Conservation (phyloP, 1,140 invertebrate genomes). For the Galendromus occidentalis region DNA sequence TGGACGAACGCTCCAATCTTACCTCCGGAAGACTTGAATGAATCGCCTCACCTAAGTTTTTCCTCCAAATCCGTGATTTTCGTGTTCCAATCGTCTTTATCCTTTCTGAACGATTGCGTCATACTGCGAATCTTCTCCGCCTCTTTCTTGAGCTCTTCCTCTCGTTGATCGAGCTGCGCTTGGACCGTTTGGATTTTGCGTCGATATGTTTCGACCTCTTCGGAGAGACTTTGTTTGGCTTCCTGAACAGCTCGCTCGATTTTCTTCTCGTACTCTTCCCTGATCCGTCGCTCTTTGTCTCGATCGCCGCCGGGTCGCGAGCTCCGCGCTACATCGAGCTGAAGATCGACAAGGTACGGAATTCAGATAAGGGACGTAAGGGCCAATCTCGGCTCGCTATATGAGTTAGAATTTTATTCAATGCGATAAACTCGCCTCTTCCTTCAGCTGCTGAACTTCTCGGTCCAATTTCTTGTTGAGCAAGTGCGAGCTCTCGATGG, state of each 20-base stretch:
- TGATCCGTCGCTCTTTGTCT: neutral
- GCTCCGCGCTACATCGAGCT: neutral
- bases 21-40: no score
- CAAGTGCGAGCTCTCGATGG: slow-evolving; percentile 7
- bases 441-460: slow-evolving; percentile 16
- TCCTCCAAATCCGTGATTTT: slow-evolving; percentile 11
- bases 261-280: slow-evolving; percentile 3
- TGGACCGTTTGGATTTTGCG: neutral
- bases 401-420: no score
- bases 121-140: slow-evolving; percentile 33
- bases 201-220: neutral
- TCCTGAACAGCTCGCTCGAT: neutral
- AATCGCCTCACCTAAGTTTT: neutral
- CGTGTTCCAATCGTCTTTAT: slow-evolving; percentile 31
- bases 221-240: neutral
- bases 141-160: slow-evolving; percentile 16
- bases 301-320: slow-evolving; percentile 2
- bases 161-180: neutral
- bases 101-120: slow-evolving; percentile 34
- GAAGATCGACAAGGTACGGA: neutral
- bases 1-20: no score
- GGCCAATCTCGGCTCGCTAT: no score
- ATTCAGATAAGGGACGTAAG: no score
- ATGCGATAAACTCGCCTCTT: slow-evolving; percentile 9
- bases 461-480: slow-evolving; percentile 29